Evolutionary conservation across 2,888 invertebrate species (phyloP), one percentile per base, ranked within the genome.

Genomic region (Drosophila flavopinicola): DNA sequence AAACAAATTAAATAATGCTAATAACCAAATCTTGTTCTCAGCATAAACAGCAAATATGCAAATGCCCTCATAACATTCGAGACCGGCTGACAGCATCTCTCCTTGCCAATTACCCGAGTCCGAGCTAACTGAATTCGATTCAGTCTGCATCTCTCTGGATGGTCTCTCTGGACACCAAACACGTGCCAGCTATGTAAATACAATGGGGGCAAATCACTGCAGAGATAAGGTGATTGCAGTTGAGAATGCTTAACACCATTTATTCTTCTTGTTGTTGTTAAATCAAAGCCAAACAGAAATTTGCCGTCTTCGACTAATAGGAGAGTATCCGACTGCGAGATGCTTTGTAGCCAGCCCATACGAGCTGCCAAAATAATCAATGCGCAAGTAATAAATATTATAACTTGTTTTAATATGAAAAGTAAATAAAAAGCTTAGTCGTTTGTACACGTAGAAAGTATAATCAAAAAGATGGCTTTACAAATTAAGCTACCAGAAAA

Each of bases 1-100:
- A 82, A 83, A 82, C 82, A 82, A 85, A 82, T 82, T 82, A 85
- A 85, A 83, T 72, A 83, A 82, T 85, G 82, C 79, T 82, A 82
- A 82, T 79, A 82, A 85, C 80, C 56, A 85, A 82, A 85, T 85
- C 84, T 77, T 83, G 84, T 85, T 82, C 77, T 77, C 84, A 79
- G 77, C 71, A 83, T 79, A 85, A 82, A 85, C 82, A 85, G 53
- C 69, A 79, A 83, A 75, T 82, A 82, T 82, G 82, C 84, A 85
- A 82, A 82, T 82, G 79, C 72, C 77, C 83, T 79, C 59, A 78
- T 78, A 64, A 68, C 63, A 76, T 63, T 59, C n/a, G 59, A 70
- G 75, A 75, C 77, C 76, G 66, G 73, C 78, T 75, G 75, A 68
- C 52, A 39, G 33, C 58, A 59, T 45, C 47, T 45, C 47, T 58